phyloP scores from a whole-genome alignment of 2,888 invertebrate genomes.

The Macroteleia sp. region DNA sequence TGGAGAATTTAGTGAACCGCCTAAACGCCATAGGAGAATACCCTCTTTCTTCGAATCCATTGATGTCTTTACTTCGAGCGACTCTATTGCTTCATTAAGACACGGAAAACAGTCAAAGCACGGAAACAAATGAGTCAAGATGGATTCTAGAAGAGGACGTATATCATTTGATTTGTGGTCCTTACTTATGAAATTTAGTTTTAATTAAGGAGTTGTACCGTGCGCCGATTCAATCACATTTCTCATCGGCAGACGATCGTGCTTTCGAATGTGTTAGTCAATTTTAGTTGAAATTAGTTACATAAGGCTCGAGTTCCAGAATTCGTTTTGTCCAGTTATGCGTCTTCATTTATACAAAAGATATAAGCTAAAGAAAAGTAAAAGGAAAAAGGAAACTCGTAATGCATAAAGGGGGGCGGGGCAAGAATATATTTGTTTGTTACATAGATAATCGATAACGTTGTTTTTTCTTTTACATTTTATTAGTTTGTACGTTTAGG shows the following conservation, averaged over 20 bases:
- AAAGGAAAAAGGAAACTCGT: slow-evolving; percentile 51
- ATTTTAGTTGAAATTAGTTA: slow-evolving; percentile 62
- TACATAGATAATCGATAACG: slow-evolving; percentile 83
- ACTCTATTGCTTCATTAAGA: slow-evolving; percentile 67
- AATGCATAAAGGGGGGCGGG: slow-evolving; percentile 60
- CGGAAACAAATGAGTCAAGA: slow-evolving; percentile 2
- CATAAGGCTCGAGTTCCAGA: slow-evolving; percentile 53
- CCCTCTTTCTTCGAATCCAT: slow-evolving; percentile 76
- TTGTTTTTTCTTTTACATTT: slow-evolving; percentile 83
- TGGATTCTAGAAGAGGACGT: slow-evolving; percentile 41
- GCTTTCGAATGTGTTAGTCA: slow-evolving; percentile 55
- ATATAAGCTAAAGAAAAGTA: slow-evolving; percentile 58
- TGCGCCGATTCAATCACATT: slow-evolving; percentile 3
- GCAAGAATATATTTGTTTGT: slow-evolving; percentile 83
- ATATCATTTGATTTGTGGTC: slow-evolving; percentile 29
- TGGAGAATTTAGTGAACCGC: slow-evolving; percentile 78
- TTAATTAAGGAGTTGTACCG: slow-evolving; percentile 35
- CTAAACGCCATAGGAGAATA: slow-evolving; percentile 70
- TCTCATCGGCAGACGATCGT: not conserved
- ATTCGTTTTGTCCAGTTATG: slow-evolving; percentile 49
- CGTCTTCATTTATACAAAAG: slow-evolving; percentile 25
- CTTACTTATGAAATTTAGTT: slow-evolving; percentile 54
- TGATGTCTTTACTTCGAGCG: slow-evolving; percentile 77
- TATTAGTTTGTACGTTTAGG: slow-evolving; percentile 83
- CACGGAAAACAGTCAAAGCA: slow-evolving; percentile 2